Base-by-base conservation (phyloP, 2,888 invertebrate species). In the Drosophila maculinotata region DNA sequence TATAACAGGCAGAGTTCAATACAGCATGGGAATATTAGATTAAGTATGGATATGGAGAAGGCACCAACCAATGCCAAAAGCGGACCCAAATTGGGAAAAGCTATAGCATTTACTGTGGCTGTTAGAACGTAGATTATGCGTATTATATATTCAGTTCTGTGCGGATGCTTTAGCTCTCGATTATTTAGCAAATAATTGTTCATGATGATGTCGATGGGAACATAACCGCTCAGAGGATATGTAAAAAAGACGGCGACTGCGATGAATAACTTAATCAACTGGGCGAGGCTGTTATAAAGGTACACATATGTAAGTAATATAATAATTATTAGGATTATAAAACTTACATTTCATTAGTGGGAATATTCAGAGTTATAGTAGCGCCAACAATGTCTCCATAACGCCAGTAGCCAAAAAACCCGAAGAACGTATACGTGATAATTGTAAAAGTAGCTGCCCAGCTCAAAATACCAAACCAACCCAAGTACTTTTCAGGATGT, bases 141-240 rank as follows among this genome's bases (percentile, higher is more conserved):
- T 1, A 62, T 0, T n/a, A 68, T 7, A n/a, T 47, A 56, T 25
- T 82, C 78, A 10, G 65, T 26, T 0, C n/a, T 0, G n/a, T 45
- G 30, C 0, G 78, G 47, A 33, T 56, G 7, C 3, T 48, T 8
- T 0, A 9, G 25, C 0, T 54, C 1, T 0, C 28, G 36, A 1
- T 5, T 35, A 4, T 54, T 63, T 7, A 54, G 10, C 5, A 76
- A 9, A 12, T 39, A 59, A 6, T 85, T 90, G 30, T 80, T 71
- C 96, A 97, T 97, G 69, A 98, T 95, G 68, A 99, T 97, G 85
- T 96, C 96, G 94, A 98, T 95, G 0, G 98, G 97, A 3, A 99
- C 98, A 92, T 98, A 99, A 91, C 98, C 97, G 91, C 98, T 97
- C 1, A 99, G 93, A 31, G 96, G 95, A 92, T 97, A 98, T 0